Evolutionary conservation across 2,113 vertebrate species (phyloP), one percentile per base, ranked within the genome.

Genomic region (Aspidoscelis tigris): DNA sequence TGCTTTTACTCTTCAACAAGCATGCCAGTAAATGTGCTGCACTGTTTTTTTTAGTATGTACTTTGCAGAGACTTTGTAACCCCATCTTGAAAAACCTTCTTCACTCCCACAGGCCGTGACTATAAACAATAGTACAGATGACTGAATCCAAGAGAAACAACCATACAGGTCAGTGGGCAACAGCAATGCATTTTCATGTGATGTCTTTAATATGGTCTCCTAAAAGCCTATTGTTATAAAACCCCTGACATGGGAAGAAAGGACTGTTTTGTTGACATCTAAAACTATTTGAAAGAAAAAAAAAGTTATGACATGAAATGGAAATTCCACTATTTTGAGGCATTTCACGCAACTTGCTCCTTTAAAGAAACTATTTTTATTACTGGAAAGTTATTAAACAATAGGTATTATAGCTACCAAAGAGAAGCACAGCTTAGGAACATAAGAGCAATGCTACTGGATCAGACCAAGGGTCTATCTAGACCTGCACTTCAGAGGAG

Each of bases 1-100:
- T 16, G 2, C 20, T 73, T 75, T 83, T 22, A 0, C 1, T 22
- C 26, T 75, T 5, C 6, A 3, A 77, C 14, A 11, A 55, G 65
- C 43, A 41, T 55, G 44, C 21, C 26, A 39, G 5, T 39, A 69
- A 76, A 76, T 76, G 12, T 16, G 18, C 3, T 55, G n/a, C 20
- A 22, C 10, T 39, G 4, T 83, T 75, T 20, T 26, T 53, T 39
- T n/a, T 47, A 73, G 14, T 68, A 83, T 61, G 44, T 84, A 44
- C 16, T 86, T 82, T 86, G 71, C 65, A 80, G 82, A 90, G 84
- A 86, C 75, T 85, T 71, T 78, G 86, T 71, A 65, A 26, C 14
- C 41, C 41, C 41, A 33, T 14, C 16, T 75, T 82, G 39, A 65
- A 65, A 85, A 89, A 81, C 81, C 44, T 68, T 83, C 58, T 83